Percentiles rank a stretch among this genome's conserved stretches.
These are phyloP conservation scores for Furcula furcula DNA, from an alignment of 2,888 invertebrate genomes.

Conservation along the genomic window DNA sequence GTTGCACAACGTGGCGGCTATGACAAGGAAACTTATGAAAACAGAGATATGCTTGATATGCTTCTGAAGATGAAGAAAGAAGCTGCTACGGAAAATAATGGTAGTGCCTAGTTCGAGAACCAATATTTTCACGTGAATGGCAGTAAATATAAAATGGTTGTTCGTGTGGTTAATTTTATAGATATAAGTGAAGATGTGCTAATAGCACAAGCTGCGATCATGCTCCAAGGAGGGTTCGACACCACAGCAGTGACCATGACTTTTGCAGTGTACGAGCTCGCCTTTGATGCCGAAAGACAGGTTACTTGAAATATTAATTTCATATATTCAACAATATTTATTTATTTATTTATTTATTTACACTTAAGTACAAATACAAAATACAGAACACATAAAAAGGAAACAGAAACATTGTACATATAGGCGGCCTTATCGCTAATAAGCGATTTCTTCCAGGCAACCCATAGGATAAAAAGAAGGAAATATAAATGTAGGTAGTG, in stretches of 20 bases:
- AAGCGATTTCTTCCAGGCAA: no score
- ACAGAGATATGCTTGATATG: constrained; percentile 44
- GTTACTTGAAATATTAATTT: constrained; percentile 20
- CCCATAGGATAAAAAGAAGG: no score
- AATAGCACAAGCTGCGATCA: constrained; percentile 45
- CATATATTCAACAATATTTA: no score
- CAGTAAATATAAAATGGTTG: no score
- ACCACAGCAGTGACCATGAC: constrained; percentile 32
- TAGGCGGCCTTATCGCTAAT: no score
- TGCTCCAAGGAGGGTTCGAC: constrained; percentile 53
- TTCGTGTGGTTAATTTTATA: constrained; percentile 10
- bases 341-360: no score
- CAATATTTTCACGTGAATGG: no score
- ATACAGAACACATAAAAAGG: no score
- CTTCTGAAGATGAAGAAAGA: constrained; percentile 43
- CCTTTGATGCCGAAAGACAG: constrained; percentile 37
- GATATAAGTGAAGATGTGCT: constrained; percentile 42
- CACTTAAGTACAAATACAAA: no score
- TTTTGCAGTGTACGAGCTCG: constrained; percentile 39
- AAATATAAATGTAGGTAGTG: no score
- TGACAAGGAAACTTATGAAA: constrained; percentile 11
- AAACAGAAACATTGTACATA: no score
- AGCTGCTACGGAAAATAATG: constrained; percentile 25
- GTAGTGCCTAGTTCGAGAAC: no score
- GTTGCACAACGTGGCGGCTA: constrained; percentile 33